Conservation (phyloP, 2,797 vertebrate species). For the Sarcophilus harrisii region DNA sequence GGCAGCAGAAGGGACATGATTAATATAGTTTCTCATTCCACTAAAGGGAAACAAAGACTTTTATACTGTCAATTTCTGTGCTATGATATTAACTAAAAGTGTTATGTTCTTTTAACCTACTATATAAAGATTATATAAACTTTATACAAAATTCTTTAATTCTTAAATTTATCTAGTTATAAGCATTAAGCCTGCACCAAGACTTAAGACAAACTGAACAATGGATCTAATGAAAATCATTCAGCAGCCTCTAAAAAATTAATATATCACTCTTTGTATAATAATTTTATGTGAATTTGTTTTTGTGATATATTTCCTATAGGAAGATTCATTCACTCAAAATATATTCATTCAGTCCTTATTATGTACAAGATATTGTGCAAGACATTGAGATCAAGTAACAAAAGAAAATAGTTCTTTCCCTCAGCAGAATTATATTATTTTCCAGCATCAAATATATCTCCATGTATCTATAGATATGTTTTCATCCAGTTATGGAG, state of each 20-base stretch:
- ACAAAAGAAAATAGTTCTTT: background rate
- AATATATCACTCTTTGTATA: constrained; percentile 4
- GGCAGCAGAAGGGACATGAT: background rate
- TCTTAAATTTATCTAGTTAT: background rate
- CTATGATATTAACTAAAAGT: background rate
- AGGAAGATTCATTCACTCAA: background rate
- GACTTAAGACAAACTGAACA: constrained; percentile 3
- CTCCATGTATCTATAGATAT: background rate
- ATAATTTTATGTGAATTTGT: constrained; percentile 21
- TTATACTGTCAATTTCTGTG: background rate
- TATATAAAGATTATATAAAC: background rate
- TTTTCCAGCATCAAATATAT: background rate
- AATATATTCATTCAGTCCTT: background rate
- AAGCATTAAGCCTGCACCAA: constrained; percentile 16
- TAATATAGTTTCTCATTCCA: constrained; percentile 9
- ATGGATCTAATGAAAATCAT: background rate
- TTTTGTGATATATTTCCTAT: constrained; percentile 3
- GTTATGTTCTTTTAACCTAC: background rate
- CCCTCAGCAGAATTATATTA: background rate
- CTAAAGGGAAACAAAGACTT: background rate
- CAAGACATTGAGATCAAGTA: background rate
- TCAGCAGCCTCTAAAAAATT: background rate
- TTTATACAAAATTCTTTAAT: background rate
- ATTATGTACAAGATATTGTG: background rate
- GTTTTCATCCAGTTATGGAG: background rate